Base-by-base conservation (phyloP, 2,797 vertebrate genomes). In the Australoheros facetus region DNA sequence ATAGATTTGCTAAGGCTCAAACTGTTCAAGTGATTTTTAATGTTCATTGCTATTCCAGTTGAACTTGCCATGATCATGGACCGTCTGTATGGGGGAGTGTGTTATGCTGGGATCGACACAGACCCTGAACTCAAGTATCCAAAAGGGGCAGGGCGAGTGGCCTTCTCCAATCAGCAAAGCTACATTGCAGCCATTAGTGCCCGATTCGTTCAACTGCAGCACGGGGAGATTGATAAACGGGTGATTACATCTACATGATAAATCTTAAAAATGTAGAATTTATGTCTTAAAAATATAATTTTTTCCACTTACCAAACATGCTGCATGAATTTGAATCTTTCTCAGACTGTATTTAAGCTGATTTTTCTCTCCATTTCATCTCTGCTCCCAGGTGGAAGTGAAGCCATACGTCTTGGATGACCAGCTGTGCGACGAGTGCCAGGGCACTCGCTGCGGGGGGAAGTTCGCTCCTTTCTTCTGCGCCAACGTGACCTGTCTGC, bases 341-440 rank as follows among this genome's bases (percentile, higher is more conserved):
- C 70, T 28, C 23, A 0, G 7, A 30, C 66, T 79, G 73, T 72
- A 71, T 79, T 88, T 71, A 1, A 7, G 10, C 54, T 8, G 14
- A 19, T 66, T 72, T 62, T 26, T 7, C 56, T n/a, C 3, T 30
- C 56, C 5, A 6, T 45, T 45, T 45, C 42, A 45, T 64, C 26
- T 73, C 57, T 62, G 6, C 26, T 71, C 48, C 64, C 95, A 99
- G 98, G 98, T 99, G 97, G 98, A 99, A 98, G 98, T 99, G 96
- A 99, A 99, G 98, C 98, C 98, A 99, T 99, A 99, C 94, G 98
- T 99, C 93, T 90, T 99, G 97, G 98, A 99, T 85, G 98, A 99
- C 96, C 98, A 99, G 96, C 97, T 99, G 95, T 99, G 98, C 86
- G 98, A 99, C 77, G 98, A 99, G 96, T 99, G 98, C 95, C 98